Base-by-base conservation (phyloP, 2,888 invertebrate species). In the Rotaria socialis region DNA sequence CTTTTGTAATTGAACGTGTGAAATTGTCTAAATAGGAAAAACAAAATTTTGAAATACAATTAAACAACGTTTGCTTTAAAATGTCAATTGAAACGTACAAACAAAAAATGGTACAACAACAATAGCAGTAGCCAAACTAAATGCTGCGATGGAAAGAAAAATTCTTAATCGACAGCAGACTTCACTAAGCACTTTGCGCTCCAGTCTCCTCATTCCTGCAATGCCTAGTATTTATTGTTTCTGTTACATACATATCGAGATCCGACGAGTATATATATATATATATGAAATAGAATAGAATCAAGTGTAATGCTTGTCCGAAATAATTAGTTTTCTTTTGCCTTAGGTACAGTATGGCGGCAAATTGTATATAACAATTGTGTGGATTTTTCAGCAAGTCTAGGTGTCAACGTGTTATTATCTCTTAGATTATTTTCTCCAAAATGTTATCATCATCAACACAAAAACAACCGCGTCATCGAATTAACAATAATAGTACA, bases 291-390 rank as follows among this genome's bases (percentile, higher is more conserved):
- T 14, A 41, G 35, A 41, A 67, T 67, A 35, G 67, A 67, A 67
- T 67, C 67, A 67, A 35, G 67, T 67, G 67, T 35, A 67, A 0
- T 67, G 2, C 35, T 27, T 67, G 5, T 27, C 67, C 67, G 5
- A 67, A 67, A 67, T 67, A 67, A 67, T 67, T 67, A 67, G 67
- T 67, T 67, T 67, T 19, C 22, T 67, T 67, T 27, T 67, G 67
- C 27, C 58, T 60, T 67, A 67, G 67, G 2, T 35, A 67, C 35
- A 35, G 27, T 3, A 1, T 67, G 67, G 67, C 67, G 67, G 67
- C 35, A 67, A 67, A 67, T 67, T 41, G 35, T 67, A 35, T 27
- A 27, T 67, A 41, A 41, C 3, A 67, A 67, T 67, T 67, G 67
- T 67, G 35, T 67, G 3, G 67, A 27, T 67, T 67, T 67, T 67